Conservation (phyloP, 2,113 vertebrate genomes). For the Cottus gobio region DNA sequence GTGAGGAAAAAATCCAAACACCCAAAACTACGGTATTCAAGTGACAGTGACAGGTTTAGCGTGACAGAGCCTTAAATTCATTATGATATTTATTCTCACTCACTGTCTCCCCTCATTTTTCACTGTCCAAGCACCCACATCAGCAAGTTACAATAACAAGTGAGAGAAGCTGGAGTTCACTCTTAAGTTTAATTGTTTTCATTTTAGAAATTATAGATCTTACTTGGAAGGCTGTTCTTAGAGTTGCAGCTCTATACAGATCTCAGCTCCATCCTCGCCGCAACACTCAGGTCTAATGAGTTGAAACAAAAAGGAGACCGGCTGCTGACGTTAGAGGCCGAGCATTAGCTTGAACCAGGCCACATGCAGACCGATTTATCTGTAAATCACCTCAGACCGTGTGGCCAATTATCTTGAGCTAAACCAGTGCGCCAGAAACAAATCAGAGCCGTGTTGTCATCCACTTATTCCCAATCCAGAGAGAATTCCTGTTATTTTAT, state of each 20-base stretch:
- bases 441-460: constrained; percentile 68
- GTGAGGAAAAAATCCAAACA: constrained; percentile 28
- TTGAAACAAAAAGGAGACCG: constrained; percentile 60
- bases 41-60: constrained; percentile 58
- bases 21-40: constrained; percentile 53
- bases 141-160: constrained; percentile 23
- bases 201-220: constrained; percentile 17
- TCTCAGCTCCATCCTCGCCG: constrained; percentile 4
- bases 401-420: constrained; percentile 70
- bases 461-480: constrained; percentile 57
- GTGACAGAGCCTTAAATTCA: constrained; percentile 63
- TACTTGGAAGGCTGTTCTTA: constrained; percentile 5
- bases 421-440: constrained; percentile 70
- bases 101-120: constrained; percentile 60
- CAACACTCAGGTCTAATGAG: constrained; percentile 65
- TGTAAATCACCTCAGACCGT: constrained; percentile 74
- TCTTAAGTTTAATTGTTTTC: constrained; percentile 19
- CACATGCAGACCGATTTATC: constrained; percentile 77
- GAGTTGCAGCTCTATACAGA: constrained; percentile 1
- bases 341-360: constrained; percentile 76
- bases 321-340: constrained; percentile 63
- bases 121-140: constrained; percentile 18
- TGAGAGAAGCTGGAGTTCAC: constrained; percentile 18
- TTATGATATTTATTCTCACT: constrained; percentile 62
- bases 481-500: constrained; percentile 73